Evolutionary conservation across 2,888 invertebrate species (phyloP), one percentile per base, ranked within the genome.

Genomic region (Scelioninae gen. 1): DNA sequence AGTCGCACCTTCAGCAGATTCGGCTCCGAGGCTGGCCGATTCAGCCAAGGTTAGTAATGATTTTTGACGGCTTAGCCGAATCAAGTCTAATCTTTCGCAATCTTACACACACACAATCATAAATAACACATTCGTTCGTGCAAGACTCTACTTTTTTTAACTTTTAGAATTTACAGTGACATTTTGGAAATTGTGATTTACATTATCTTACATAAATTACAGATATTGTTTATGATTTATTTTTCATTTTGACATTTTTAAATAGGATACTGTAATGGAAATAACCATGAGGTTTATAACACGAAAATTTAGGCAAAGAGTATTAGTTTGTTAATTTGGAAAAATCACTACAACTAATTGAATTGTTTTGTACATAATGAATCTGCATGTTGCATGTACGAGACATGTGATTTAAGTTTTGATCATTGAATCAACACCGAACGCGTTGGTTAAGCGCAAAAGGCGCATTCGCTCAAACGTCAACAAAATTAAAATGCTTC

Each of bases 1-100:
- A 97, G 95, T 87, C 97, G 96, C 93, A 97, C 96, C 95, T 97
- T 97, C 94, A 97, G 95, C 94, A 98, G 95, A 95, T 98, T 98
- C 89, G 98, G 98, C 95, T 98, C 98, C 93, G 98, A 98, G 92
- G 98, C 98, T 97, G 95, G 89, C 92, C 92, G 92, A 92, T 91
- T 89, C 87, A 91, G 91, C 92, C 92, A 87, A 90, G 88, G 92
- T 92, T 92, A 92, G 91, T 89, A n/a, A n/a, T n/a, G n/a, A n/a
- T n/a, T n/a, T n/a, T n/a, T n/a, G n/a, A n/a, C n/a, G n/a, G n/a
- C n/a, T n/a, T n/a, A n/a, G n/a, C n/a, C n/a, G n/a, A n/a, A n/a
- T n/a, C n/a, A n/a, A n/a, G n/a, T n/a, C n/a, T n/a, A n/a, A n/a
- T n/a, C n/a, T n/a, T n/a, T n/a, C n/a, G n/a, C n/a, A n/a, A n/a